phyloP scores from a whole-genome alignment of 2,888 invertebrate genomes.

The Epirrhoe alternata region DNA sequence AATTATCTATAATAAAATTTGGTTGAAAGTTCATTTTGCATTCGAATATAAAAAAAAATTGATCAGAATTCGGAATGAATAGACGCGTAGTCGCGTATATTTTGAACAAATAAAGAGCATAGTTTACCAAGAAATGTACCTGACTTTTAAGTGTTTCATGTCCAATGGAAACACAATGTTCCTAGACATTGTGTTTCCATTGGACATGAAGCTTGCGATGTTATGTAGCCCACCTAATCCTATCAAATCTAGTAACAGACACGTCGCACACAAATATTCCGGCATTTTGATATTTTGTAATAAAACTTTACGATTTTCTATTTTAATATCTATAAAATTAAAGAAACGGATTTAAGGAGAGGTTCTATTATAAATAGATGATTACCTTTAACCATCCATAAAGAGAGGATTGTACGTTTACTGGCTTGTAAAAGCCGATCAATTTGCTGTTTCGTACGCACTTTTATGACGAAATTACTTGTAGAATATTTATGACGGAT shows the following conservation, averaged over 20 bases:
- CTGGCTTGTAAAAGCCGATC: constrained; percentile 51
- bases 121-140: too few relatives aligned
- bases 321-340: constrained; percentile 68
- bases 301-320: constrained; percentile 70
- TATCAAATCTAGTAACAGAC: constrained; percentile 53
- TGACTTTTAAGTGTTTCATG: too few relatives aligned
- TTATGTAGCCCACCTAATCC: constrained; percentile 56
- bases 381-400: constrained; percentile 64
- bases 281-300: constrained; percentile 48
- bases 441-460: constrained; percentile 51
- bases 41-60: too few relatives aligned
- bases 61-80: too few relatives aligned
- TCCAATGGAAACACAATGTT: too few relatives aligned
- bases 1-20: too few relatives aligned
- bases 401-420: constrained; percentile 54
- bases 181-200: neutral
- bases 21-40: too few relatives aligned
- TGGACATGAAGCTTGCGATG: neutral
- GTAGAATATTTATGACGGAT: constrained; percentile 47
- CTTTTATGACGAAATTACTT: constrained; percentile 47
- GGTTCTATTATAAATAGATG: constrained; percentile 55
- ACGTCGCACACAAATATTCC: constrained; percentile 53
- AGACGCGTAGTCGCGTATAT: too few relatives aligned
- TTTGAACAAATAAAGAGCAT: too few relatives aligned
- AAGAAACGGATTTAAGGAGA: constrained; percentile 53